Evolutionary conservation across 2,888 invertebrate genomes (phyloP).

Genomic region (Drosophila subsilvestris): DNA sequence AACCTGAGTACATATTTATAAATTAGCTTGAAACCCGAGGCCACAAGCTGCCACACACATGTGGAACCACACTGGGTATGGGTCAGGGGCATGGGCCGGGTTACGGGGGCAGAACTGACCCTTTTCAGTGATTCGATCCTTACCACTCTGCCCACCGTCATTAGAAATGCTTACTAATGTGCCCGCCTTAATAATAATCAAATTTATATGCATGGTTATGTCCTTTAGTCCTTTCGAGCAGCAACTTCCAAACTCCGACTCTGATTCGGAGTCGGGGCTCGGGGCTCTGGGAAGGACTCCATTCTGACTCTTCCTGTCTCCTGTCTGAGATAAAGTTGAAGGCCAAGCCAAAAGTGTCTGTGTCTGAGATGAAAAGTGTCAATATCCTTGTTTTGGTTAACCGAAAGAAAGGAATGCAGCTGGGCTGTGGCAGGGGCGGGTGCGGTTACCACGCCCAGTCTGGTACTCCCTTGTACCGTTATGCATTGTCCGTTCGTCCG

Average conservation of each 20-base stretch:
- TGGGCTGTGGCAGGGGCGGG: slow-evolving; percentile 6
- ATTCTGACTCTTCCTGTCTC: background rate
- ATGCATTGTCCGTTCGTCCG: slow-evolving; percentile 34
- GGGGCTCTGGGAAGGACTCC: too few relatives aligned
- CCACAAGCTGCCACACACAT: slow-evolving; percentile 14
- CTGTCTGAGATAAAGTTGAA: slow-evolving; percentile 19
- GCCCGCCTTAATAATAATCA: slow-evolving; percentile 82
- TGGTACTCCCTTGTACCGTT: slow-evolving; percentile 24
- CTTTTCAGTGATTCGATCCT: slow-evolving; percentile 42
- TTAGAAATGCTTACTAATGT: slow-evolving; percentile 79
- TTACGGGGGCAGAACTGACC: slow-evolving; percentile 51
- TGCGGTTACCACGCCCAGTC: slow-evolving; percentile 59
- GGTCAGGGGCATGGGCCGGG: slow-evolving; percentile 9
- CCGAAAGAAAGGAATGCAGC: slow-evolving; percentile 27
- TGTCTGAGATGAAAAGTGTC: slow-evolving; percentile 59
- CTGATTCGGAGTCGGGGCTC: slow-evolving; percentile 2
- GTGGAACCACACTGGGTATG: background rate
- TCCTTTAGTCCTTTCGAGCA: slow-evolving; percentile 76
- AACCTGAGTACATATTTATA: slow-evolving; percentile 69
- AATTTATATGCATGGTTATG: slow-evolving; percentile 83
- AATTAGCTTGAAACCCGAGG: slow-evolving; percentile 62
- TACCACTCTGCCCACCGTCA: slow-evolving; percentile 39
- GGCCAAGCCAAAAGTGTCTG: slow-evolving; percentile 11
- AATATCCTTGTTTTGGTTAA: slow-evolving; percentile 55
- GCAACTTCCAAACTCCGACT: slow-evolving; percentile 33